Evolutionary conservation across 2,797 vertebrate genomes (phyloP).

Genomic region (Echeneis naucrates): DNA sequence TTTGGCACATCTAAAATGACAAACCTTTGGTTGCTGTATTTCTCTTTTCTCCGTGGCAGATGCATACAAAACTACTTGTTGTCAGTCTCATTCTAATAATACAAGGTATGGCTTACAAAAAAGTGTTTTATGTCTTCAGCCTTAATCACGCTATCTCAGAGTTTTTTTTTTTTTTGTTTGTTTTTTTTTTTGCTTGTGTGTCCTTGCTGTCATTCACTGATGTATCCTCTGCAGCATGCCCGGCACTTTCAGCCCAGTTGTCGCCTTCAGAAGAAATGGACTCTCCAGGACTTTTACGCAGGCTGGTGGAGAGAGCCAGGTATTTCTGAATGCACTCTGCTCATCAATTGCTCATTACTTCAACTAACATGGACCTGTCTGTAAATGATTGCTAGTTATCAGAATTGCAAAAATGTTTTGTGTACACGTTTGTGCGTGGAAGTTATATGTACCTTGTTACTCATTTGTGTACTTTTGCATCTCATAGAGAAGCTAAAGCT

Average conservation of each 20-base stretch:
- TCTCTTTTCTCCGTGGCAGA: constrained; percentile 49
- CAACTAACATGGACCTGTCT: neutral
- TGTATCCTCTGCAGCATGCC: constrained; percentile 59
- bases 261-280: neutral
- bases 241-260: constrained; percentile 45
- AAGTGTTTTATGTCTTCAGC: neutral
- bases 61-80: constrained; percentile 50
- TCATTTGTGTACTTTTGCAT: constrained; percentile 33
- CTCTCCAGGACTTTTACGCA: constrained; percentile 59
- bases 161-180: too few relatives aligned
- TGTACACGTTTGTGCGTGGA: neutral
- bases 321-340: constrained; percentile 6
- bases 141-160: neutral
- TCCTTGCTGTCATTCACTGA: constrained; percentile 12
- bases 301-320: constrained; percentile 52
- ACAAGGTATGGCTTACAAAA: constrained; percentile 71
- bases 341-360: neutral
- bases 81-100: constrained; percentile 64
- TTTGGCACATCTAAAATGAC: too few relatives aligned
- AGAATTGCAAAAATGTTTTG: constrained; percentile 5
- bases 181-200: too few relatives aligned
- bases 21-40: neutral
- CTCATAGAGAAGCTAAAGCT: constrained; percentile 49
- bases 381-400: constrained; percentile 19
- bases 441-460: neutral